phyloP scores from a whole-genome alignment of 2,888 invertebrate species.

The Luperina nickerlii region DNA sequence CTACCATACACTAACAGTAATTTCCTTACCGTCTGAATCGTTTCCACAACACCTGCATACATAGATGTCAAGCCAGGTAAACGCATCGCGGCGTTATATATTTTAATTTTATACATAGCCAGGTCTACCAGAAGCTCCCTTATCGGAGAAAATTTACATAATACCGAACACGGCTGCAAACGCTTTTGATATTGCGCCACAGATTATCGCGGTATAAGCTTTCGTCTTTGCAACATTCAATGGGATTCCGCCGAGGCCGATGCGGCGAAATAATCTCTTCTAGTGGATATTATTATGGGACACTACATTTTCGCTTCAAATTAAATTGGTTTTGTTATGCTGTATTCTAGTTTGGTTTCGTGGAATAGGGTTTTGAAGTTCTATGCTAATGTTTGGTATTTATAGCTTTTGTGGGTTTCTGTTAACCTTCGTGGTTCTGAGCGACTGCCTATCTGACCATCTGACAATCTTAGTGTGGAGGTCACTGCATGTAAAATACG shows the following conservation, averaged over 20 bases:
- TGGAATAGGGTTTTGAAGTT: conserved; percentile 22
- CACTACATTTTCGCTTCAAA: conserved; percentile 58
- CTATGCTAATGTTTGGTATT: conserved; percentile 4
- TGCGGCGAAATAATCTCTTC: conserved; percentile 64
- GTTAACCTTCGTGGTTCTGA: neutral
- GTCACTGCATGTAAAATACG: neutral
- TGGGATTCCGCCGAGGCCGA: conserved; percentile 71
- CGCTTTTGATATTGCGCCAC: conserved; percentile 81
- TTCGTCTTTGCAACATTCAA: conserved; percentile 76
- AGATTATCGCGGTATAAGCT: conserved; percentile 82
- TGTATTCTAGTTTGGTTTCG: conserved; percentile 28
- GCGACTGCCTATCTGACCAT: neutral
- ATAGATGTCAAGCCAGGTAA: conserved; percentile 62
- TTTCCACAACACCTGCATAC: conserved; percentile 38
- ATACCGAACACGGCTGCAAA: conserved; percentile 78
- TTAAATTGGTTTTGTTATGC: conserved; percentile 54
- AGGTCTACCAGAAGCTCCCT: conserved; percentile 72
- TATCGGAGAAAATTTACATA: conserved; percentile 84
- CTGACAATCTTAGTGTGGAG: neutral
- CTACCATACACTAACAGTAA: conserved; percentile 44
- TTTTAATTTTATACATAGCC: conserved; percentile 78
- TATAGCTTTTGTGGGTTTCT: neutral
- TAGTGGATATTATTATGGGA: conserved; percentile 64
- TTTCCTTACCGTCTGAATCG: conserved; percentile 44
- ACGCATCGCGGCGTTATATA: conserved; percentile 72